phyloP scores from a whole-genome alignment of 2,797 vertebrate genomes.

The Mormyrus hasselquistii region DNA sequence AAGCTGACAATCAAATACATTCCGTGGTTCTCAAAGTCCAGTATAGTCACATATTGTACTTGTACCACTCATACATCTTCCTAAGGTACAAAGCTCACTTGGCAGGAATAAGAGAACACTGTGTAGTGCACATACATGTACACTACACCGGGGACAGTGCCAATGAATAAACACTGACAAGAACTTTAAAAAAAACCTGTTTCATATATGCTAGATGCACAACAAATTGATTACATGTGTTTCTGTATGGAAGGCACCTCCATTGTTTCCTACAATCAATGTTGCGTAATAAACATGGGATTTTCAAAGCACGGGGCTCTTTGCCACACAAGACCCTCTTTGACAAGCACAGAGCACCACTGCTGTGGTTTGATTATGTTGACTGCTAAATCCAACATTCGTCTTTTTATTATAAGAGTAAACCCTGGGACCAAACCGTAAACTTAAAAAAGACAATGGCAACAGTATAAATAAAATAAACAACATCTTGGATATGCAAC shows the following conservation, averaged over 20 bases:
- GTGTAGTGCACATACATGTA: too few relatives aligned
- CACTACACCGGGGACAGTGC: neutral
- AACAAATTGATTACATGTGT: neutral
- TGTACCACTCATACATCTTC: neutral
- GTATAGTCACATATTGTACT: neutral
- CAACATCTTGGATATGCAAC: neutral
- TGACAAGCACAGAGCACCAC: neutral
- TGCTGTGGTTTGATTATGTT: neutral
- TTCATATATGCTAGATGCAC: neutral
- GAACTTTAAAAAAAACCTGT: neutral
- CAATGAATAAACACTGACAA: neutral
- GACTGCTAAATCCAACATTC: neutral
- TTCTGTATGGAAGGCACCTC: neutral
- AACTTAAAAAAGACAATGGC: neutral
- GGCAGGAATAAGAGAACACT: neutral
- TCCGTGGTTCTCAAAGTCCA: neutral
- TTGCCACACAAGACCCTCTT: neutral
- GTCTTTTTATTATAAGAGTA: neutral
- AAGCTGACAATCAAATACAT: neutral
- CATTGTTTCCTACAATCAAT: neutral
- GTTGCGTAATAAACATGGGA: neutral
- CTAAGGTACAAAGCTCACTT: neutral
- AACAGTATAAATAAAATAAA: neutral
- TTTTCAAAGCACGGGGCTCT: neutral
- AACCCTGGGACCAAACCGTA: neutral